Percentiles rank a stretch among this genome's conserved stretches.
These are phyloP conservation scores for Riptortus pedestris DNA, from an alignment of 1,140 invertebrate genomes.

Conservation along the genomic window DNA sequence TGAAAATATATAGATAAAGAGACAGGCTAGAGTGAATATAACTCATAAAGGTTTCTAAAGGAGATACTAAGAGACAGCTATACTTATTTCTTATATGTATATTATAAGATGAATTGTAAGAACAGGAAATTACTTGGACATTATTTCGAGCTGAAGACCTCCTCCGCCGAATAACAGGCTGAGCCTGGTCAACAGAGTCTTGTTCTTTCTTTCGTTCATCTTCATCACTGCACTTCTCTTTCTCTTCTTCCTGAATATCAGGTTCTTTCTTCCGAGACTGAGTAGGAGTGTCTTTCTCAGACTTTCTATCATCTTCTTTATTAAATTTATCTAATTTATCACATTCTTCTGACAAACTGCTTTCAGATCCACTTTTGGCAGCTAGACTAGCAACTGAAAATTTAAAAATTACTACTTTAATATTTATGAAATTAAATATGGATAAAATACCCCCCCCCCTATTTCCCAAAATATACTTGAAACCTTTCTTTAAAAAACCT, in stretches of 20 bases:
- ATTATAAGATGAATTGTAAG: too few relatives aligned
- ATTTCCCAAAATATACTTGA: too few relatives aligned
- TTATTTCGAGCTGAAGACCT: constrained; percentile 49
- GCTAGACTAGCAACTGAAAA: constrained; percentile 36
- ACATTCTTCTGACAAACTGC: constrained; percentile 64
- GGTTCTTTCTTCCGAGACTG: constrained; percentile 30
- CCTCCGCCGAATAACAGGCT: constrained; percentile 44
- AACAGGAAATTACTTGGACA: constrained; percentile 29
- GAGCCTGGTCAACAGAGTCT: constrained; percentile 11
- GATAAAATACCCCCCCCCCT: too few relatives aligned
- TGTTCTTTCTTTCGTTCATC: constrained; percentile 36
- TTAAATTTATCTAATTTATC: constrained; percentile 21
- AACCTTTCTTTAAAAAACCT: too few relatives aligned
- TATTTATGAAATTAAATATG: constrained; percentile 23
- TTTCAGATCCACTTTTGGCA: constrained; percentile 72
- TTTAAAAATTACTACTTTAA: background rate
- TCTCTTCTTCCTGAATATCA: constrained; percentile 50
- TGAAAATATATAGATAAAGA: too few relatives aligned
- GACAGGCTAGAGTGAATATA: too few relatives aligned
- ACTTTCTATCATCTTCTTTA: constrained; percentile 24
- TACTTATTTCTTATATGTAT: too few relatives aligned
- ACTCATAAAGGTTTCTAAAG: too few relatives aligned
- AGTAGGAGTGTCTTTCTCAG: constrained; percentile 13
- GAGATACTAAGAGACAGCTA: too few relatives aligned
- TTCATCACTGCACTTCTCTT: constrained; percentile 51